Conservation (phyloP, 2,113 vertebrate species). For the Tyrannus savana region DNA sequence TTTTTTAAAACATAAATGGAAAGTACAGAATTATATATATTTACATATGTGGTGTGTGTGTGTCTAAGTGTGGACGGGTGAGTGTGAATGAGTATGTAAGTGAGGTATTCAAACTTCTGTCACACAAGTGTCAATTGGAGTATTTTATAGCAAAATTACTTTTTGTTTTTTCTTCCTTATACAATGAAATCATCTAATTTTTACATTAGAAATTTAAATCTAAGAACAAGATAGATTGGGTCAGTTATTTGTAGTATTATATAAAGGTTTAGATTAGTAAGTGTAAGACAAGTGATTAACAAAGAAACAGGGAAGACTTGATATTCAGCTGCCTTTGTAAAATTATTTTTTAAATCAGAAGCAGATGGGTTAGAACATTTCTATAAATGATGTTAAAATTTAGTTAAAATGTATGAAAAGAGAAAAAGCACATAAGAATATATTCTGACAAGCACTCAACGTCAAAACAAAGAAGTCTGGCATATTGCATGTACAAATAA, state of each 20-base stretch:
- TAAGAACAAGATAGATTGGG: background rate
- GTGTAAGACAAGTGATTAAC: background rate
- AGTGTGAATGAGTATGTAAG: fast-evolving
- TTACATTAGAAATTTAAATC: background rate
- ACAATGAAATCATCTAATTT: background rate
- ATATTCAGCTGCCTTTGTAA: background rate
- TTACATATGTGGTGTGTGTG: no score
- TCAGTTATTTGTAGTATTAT: background rate
- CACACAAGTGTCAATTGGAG: background rate
- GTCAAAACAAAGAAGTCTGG: background rate
- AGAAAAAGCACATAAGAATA: background rate
- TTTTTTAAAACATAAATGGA: background rate
- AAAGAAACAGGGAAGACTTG: background rate
- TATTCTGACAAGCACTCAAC: background rate
- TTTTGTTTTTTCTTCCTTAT: background rate
- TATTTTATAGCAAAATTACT: background rate
- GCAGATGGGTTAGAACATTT: background rate
- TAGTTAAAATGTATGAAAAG: background rate
- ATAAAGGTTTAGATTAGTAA: background rate
- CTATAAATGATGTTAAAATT: background rate
- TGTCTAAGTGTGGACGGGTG: background rate
- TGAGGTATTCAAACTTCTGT: background rate
- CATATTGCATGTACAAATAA: background rate
- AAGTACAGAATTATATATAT: background rate
- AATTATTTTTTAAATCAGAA: background rate